A percentile compares a stretch with the other conserved stretches of the same genome.
Conservation (phyloP, 2,113 vertebrate genomes). For the Montifringilla adamsi region DNA sequence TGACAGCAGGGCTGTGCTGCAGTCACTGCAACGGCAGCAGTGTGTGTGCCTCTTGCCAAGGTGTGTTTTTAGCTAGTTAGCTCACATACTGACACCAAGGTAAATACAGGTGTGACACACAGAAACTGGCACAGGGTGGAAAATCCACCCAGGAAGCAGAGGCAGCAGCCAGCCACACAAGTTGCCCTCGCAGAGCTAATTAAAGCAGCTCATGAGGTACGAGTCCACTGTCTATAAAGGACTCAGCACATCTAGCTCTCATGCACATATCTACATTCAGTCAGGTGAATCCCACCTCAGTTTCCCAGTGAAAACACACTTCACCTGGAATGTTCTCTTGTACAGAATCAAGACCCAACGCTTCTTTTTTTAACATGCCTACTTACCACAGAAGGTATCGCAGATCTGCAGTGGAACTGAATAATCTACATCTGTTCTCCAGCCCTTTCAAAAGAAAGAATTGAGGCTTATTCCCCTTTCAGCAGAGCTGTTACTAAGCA, state of each 20-base stretch:
- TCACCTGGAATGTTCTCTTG: not conserved
- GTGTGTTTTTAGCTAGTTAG: not conserved
- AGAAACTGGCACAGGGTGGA: not conserved
- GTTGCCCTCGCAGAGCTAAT: not conserved
- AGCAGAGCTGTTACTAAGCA: not conserved
- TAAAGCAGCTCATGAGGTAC: not conserved
- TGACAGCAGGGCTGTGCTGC: not conserved
- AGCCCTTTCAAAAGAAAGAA: slow-evolving; percentile 57
- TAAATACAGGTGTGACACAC: not conserved
- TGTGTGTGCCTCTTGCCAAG: not conserved
- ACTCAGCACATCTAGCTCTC: not conserved
- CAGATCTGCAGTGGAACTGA: slow-evolving; percentile 65
- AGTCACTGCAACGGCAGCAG: not conserved
- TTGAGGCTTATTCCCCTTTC: not conserved
- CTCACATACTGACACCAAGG: not conserved
- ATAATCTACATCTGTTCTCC: slow-evolving; percentile 72
- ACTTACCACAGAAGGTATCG: slow-evolving; percentile 66
- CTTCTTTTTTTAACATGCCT: not conserved
- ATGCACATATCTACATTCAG: not conserved
- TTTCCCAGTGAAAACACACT: not conserved
- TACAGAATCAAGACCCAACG: not conserved
- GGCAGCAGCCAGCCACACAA: not conserved
- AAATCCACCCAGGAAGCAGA: not conserved
- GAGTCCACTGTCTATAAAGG: not conserved
- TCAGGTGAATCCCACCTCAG: not conserved